Conservation (phyloP, 2,113 vertebrate genomes). For the Carettochelys insculpta region DNA sequence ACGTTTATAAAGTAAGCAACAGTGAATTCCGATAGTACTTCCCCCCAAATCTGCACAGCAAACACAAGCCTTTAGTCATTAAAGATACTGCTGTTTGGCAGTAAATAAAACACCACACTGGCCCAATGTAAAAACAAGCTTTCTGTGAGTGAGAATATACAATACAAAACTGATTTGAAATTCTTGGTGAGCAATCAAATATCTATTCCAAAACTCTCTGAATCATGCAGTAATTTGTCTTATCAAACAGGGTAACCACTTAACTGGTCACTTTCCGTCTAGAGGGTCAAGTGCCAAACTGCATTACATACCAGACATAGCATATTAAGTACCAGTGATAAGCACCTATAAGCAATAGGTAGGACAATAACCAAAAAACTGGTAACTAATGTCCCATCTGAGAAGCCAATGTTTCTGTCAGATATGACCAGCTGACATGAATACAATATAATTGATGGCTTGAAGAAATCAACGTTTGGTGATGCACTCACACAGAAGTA, state of each 20-base stretch:
- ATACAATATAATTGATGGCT: background rate
- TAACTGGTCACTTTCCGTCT: background rate
- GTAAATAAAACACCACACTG: background rate
- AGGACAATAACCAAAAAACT: background rate
- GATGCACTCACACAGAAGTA: background rate
- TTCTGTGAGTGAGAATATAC: background rate
- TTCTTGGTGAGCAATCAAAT: background rate
- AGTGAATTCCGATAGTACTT: background rate
- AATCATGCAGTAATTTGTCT: background rate
- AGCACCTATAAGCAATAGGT: background rate
- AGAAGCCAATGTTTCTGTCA: background rate
- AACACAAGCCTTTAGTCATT: background rate
- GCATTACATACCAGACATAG: background rate
- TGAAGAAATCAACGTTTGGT: background rate
- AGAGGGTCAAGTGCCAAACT: background rate
- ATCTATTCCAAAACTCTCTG: background rate
- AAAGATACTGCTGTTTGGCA: background rate
- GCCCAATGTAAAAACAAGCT: background rate
- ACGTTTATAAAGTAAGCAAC: background rate
- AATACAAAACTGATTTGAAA: background rate
- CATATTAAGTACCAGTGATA: background rate
- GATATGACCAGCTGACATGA: background rate
- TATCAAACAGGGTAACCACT: background rate
- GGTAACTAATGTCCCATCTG: background rate
- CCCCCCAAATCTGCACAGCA: background rate